phyloP scores from a whole-genome alignment of 1,140 invertebrate genomes.

The Asobara japonica region DNA sequence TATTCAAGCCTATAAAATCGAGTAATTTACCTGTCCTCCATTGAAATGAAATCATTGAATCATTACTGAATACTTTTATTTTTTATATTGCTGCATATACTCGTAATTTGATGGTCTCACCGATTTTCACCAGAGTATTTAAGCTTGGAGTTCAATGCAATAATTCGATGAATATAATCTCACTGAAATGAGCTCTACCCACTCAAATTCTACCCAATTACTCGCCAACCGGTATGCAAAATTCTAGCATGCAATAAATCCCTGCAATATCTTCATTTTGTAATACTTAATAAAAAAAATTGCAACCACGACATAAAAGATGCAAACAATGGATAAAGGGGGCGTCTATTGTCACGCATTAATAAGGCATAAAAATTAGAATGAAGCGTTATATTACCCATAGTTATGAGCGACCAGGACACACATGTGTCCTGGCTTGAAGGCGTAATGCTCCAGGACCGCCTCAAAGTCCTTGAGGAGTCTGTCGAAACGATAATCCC shows the following conservation, averaged over 20 bases:
- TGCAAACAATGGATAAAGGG: conserved; percentile 2
- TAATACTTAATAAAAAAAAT: neutral
- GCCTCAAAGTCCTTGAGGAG: conserved; percentile 71
- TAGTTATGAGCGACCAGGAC: conserved; percentile 64
- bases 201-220: neutral
- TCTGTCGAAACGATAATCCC: conserved; percentile 74
- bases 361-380: conserved; percentile 14
- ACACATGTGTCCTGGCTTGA: conserved; percentile 59
- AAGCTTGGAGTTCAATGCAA: neutral
- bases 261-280: neutral
- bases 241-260: neutral
- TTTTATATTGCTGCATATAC: neutral
- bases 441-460: conserved; percentile 73
- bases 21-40: neutral
- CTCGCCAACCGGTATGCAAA: neutral
- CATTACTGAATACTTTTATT: neutral
- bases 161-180: neutral
- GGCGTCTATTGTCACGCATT: conserved; percentile 22
- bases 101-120: no score
- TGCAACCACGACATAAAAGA: neutral
- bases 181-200: neutral
- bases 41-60: neutral
- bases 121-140: neutral
- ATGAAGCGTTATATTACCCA: conserved; percentile 52
- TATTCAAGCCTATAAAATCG: neutral